Conservation (phyloP, 1,140 invertebrate species). For the Leptinotarsa lineolata region DNA sequence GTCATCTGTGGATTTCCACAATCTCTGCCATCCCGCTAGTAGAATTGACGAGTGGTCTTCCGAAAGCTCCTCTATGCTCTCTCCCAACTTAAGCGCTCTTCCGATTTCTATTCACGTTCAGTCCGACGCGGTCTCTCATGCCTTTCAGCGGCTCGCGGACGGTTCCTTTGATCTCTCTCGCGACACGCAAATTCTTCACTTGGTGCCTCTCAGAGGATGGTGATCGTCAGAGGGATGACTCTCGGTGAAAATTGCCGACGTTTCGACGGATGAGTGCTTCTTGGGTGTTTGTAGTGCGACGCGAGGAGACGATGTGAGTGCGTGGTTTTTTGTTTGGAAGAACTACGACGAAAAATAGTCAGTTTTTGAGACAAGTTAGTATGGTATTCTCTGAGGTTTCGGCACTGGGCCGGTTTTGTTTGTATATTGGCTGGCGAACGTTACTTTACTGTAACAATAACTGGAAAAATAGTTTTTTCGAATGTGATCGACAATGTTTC, state of each 20-base stretch:
- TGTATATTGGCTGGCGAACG: too few species aligned
- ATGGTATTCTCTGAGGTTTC: neutral
- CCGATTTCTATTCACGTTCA: neutral
- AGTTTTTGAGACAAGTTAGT: neutral
- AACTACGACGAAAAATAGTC: neutral
- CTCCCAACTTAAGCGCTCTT: neutral
- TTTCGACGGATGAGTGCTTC: too few species aligned
- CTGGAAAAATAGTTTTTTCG: too few species aligned
- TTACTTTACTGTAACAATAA: too few species aligned
- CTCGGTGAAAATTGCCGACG: too few species aligned
- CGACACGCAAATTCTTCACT: neutral
- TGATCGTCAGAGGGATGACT: too few species aligned
- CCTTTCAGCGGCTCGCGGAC: constrained; percentile 14
- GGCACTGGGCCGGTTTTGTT: too few species aligned
- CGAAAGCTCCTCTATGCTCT: neutral
- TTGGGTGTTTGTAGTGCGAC: too few species aligned
- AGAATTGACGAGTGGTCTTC: neutral
- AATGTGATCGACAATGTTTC: too few species aligned
- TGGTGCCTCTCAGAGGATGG: neutral
- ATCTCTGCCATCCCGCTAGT: neutral
- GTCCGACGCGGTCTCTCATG: constrained; percentile 4
- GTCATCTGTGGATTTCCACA: too few species aligned
- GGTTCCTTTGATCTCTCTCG: constrained; percentile 17
- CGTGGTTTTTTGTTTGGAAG: neutral
- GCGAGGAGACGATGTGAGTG: too few species aligned